Evolutionary conservation across 2,797 vertebrate genomes (phyloP), one percentile per base, ranked within the genome.

Genomic region (Hylomyscus alleni): DNA sequence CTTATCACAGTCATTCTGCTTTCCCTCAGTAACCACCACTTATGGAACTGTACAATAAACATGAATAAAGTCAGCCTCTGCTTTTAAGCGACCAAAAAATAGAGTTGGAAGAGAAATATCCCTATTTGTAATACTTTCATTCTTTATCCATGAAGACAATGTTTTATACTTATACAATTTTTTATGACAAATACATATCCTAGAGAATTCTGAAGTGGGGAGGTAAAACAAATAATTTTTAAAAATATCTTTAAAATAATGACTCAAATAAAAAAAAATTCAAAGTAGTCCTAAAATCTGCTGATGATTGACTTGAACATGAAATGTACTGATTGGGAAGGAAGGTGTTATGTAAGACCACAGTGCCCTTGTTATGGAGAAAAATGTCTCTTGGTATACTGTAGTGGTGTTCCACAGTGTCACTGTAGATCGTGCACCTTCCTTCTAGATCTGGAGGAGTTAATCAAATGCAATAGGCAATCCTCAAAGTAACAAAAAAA

Each of bases 401-500:
- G 0, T 26, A n/a, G 0, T 2, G 37, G 13, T 60, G 1, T 69
- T 9, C 17, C 65, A 90, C 29, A 40, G 3, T 52, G n/a, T 58
- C 1, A 4, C 13, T 10, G 1, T 15, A 31, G 56, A 58, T 17
- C 24, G 10, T 19, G 8, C 0, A 1, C 56, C 24, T 26, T 65
- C 29, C 11, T 9, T 73, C 26, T 37, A 29, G 6, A 47, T 40
- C 10, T 52, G 19, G 11, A 58, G 37, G 9, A 52, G 52, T n/a
- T 56, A 22, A 60, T 54, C 34, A 47, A 60, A 31, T 40, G 3
- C 6, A 29, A 0, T 34, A 47, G 9, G 50, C 17, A 29, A n/a
- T 47, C 24, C 10, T 5, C 6, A 88, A 17, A 62, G 65, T 34
- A 26, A 2, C 15, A 13, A 29, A 26, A 34, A 13, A 17, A 4